These are phyloP conservation scores for Eulithis testata DNA, from an alignment of 2,888 invertebrate genomes.

Conservation along the genomic window DNA sequence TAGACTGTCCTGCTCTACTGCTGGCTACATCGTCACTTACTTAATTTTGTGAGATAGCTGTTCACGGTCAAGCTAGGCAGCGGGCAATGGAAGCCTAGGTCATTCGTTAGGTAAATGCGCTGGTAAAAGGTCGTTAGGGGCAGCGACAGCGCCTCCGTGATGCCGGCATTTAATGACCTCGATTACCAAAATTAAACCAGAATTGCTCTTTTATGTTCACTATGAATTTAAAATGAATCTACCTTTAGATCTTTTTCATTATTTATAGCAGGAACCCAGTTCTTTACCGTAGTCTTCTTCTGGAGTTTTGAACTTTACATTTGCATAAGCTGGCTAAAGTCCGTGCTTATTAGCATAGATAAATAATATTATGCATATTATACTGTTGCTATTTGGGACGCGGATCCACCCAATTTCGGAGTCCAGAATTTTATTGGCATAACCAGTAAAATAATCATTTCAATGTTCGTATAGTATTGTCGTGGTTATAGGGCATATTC, in stretches of 20 bases:
- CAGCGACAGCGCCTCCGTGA: conserved; percentile 38
- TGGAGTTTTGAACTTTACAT: conserved; percentile 1
- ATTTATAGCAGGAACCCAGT: conserved; percentile 5
- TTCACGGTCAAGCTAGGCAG: neutral
- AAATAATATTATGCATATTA: conserved; percentile 1
- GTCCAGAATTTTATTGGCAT: no score
- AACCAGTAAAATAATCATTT: no score
- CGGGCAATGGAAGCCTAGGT: conserved; percentile 29
- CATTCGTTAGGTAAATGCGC: conserved; percentile 45
- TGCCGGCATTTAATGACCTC: conserved; percentile 44
- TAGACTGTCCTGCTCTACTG: no score
- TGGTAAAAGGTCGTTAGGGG: conserved; percentile 45
- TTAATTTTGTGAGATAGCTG: conserved; percentile 19
- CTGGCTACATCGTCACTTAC: neutral
- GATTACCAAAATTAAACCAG: conserved; percentile 32
- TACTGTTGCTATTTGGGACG: neutral
- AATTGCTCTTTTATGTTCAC: conserved; percentile 31
- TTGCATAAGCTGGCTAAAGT: neutral
- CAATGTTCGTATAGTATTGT: no score
- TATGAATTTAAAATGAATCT: conserved; percentile 30
- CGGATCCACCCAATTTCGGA: neutral
- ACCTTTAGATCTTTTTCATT: conserved; percentile 13
- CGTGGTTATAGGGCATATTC: no score
- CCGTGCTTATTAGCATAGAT: conserved; percentile 1
- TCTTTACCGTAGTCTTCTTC: neutral